Conservation (phyloP, 2,113 vertebrate genomes). For the Phyllopteryx taeniolatus region DNA sequence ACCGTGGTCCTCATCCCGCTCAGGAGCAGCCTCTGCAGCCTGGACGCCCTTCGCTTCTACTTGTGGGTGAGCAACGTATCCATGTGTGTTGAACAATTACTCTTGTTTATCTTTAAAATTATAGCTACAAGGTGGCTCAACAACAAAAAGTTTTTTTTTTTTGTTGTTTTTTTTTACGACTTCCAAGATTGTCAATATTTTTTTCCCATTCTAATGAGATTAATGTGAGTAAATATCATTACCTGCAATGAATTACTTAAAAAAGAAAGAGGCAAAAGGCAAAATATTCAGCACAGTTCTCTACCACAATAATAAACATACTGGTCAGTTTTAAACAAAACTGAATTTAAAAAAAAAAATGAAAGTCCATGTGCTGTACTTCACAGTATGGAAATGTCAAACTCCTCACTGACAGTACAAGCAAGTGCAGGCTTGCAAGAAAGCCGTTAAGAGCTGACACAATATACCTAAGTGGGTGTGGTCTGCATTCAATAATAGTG, state of each 20-base stretch:
- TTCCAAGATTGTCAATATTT: too few species aligned
- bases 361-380: background rate
- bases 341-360: background rate
- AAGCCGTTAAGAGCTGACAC: background rate
- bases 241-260: too few species aligned
- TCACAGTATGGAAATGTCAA: background rate
- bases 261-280: too few species aligned
- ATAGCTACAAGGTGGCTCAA: too few species aligned
- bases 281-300: too few species aligned
- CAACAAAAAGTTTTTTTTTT: background rate
- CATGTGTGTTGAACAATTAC: background rate
- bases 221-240: background rate
- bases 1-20: constrained; percentile 72
- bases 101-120: background rate
- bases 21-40: constrained; percentile 65
- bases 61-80: constrained; percentile 65
- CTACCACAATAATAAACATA: background rate
- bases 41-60: constrained; percentile 72
- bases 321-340: background rate
- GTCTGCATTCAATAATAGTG: background rate
- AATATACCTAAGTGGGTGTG: background rate
- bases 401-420: background rate
- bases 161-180: too few species aligned
- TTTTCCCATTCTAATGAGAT: too few species aligned
- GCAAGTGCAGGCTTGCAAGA: background rate